Conservation (phyloP, 2,888 invertebrate species). For the Machimus rusticus region DNA sequence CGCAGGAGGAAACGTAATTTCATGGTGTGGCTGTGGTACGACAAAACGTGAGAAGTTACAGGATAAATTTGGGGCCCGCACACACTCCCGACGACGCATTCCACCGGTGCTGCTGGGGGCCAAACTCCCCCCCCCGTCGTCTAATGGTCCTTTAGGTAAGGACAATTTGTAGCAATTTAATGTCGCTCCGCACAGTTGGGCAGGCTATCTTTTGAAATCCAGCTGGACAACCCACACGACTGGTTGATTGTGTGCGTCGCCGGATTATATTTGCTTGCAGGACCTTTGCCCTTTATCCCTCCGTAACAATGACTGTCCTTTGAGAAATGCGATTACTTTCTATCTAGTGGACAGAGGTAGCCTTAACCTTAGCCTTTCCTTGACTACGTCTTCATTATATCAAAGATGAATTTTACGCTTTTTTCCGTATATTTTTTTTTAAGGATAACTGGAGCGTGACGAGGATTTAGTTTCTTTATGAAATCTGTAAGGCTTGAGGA, state of each 20-base stretch:
- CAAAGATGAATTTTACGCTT: background rate
- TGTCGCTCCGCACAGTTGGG: background rate
- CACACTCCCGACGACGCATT: background rate
- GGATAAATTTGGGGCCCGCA: background rate
- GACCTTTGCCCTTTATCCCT: background rate
- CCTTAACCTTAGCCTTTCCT: background rate
- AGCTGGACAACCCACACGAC: background rate
- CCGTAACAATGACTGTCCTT: background rate
- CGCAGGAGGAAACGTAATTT: background rate
- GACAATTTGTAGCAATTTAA: background rate
- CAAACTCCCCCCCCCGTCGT: background rate
- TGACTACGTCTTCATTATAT: background rate
- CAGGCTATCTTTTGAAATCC: background rate
- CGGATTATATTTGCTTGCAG: background rate
- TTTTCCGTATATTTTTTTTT: background rate
- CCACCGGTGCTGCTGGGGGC: background rate
- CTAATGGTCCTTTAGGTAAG: background rate
- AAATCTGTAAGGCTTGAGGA: background rate
- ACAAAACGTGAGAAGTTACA: background rate
- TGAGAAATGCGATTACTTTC: background rate
- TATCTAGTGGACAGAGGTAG: background rate
- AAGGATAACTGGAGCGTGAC: background rate
- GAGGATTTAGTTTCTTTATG: background rate
- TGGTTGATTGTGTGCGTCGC: background rate
- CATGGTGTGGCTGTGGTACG: background rate